phyloP scores from a whole-genome alignment of 2,113 vertebrate genomes.

The Tenrec ecaudatus region DNA sequence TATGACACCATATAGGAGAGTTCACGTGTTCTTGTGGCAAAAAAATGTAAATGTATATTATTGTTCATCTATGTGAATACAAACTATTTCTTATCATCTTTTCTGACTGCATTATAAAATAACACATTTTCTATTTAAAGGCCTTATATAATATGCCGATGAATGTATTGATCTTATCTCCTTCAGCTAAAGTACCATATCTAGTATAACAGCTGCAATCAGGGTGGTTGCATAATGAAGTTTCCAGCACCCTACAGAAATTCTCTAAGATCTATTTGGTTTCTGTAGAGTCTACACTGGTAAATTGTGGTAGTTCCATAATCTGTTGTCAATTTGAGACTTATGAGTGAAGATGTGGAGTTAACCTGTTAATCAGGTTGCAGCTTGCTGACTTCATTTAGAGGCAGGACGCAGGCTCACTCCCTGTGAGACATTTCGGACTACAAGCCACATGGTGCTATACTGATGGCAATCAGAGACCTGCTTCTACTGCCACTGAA shows the following conservation, averaged over 20 bases:
- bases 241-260: background rate
- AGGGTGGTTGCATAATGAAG: too few relatives aligned
- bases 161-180: constrained; percentile 4
- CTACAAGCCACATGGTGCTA: too few relatives aligned
- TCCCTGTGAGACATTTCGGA: too few relatives aligned
- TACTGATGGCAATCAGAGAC: too few relatives aligned
- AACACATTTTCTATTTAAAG: background rate
- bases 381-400: too few relatives aligned
- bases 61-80: background rate
- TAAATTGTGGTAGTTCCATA: too few relatives aligned
- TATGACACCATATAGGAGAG: background rate
- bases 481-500: too few relatives aligned
- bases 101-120: background rate
- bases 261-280: background rate
- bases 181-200: background rate
- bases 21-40: background rate
- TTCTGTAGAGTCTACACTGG: background rate
- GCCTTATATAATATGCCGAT: background rate
- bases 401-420: too few relatives aligned
- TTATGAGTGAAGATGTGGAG: too few relatives aligned
- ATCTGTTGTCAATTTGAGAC: too few relatives aligned
- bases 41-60: constrained; percentile 32
- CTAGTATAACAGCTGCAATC: background rate
- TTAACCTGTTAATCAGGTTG: too few relatives aligned
- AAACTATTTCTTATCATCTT: constrained; percentile 24